These are phyloP conservation scores for Coranthus polyacanthus DNA, from an alignment of 2,797 vertebrate species.

Conservation along the genomic window DNA sequence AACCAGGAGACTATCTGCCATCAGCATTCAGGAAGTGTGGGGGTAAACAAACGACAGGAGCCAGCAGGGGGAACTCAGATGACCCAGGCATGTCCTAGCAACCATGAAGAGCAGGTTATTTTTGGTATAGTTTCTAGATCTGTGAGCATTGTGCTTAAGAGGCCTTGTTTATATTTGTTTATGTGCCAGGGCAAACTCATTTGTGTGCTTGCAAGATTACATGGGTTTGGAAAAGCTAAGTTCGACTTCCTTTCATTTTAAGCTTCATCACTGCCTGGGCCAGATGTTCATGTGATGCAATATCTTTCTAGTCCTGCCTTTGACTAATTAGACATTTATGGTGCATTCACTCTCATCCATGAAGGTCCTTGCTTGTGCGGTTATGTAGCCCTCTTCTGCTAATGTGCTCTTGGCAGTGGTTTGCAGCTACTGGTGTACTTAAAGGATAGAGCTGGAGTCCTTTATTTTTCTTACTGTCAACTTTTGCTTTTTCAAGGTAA, in stretches of 20 bases:
- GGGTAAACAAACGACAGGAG: slow-evolving; percentile 74
- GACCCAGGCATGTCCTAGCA: slow-evolving; percentile 60
- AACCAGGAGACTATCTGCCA: slow-evolving; percentile 73
- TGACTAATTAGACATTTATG: slow-evolving; percentile 26
- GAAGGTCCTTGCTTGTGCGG: background rate
- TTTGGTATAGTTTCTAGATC: slow-evolving; percentile 36
- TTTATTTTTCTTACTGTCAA: slow-evolving; percentile 4
- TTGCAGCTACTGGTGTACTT: slow-evolving; percentile 6
- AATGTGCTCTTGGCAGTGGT: slow-evolving; percentile 6
- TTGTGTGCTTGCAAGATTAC: slow-evolving; percentile 32
- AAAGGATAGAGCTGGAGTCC: background rate
- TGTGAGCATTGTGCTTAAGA: slow-evolving; percentile 24
- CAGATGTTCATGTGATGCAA: slow-evolving; percentile 27
- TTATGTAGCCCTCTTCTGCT: slow-evolving; percentile 2
- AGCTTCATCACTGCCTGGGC: slow-evolving; percentile 8
- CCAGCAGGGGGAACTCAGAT: slow-evolving; percentile 64
- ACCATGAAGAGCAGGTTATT: slow-evolving; percentile 53
- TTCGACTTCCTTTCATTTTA: slow-evolving; percentile 26
- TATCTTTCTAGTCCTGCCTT: slow-evolving; percentile 30
- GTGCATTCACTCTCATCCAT: slow-evolving; percentile 12
- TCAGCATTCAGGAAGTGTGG: slow-evolving; percentile 81
- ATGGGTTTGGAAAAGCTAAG: slow-evolving; percentile 20
- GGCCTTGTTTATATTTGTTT: slow-evolving; percentile 48
- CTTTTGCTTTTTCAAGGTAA: background rate
- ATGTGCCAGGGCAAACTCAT: slow-evolving; percentile 10